Evolutionary conservation across 2,797 vertebrate genomes (phyloP).

Genomic region (Oreochromis grahami): DNA sequence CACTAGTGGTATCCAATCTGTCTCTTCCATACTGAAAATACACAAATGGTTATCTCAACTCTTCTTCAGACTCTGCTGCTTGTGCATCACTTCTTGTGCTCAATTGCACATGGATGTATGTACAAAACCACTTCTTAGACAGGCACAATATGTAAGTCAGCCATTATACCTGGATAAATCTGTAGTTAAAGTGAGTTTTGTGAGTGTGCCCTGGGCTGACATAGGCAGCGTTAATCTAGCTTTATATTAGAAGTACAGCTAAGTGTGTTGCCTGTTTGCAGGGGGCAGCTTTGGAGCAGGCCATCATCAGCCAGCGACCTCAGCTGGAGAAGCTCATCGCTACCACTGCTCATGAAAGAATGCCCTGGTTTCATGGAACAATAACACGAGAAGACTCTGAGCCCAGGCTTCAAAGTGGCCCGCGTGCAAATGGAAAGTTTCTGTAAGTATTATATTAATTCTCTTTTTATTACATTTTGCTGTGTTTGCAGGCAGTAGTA

Average conservation of each 20-base stretch:
- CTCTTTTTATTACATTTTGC: neutral
- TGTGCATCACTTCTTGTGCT: neutral
- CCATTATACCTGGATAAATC: neutral
- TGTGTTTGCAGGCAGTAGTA: neutral
- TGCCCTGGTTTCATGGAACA: constrained; percentile 95
- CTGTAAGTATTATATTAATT: constrained; percentile 79
- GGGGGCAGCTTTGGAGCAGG: constrained; percentile 92
- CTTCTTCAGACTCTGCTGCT: neutral
- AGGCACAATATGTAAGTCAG: neutral
- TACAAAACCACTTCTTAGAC: neutral
- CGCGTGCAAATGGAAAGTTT: constrained; percentile 86
- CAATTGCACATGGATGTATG: neutral
- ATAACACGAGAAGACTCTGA: constrained; percentile 88
- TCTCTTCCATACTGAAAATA: neutral
- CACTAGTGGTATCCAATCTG: neutral
- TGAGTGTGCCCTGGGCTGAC: neutral
- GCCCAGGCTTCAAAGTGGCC: constrained; percentile 76
- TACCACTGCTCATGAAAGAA: constrained; percentile 92
- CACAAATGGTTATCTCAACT: neutral
- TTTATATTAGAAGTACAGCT: neutral
- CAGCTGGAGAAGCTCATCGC: constrained; percentile 94
- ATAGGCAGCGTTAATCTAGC: neutral
- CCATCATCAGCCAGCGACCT: constrained; percentile 96
- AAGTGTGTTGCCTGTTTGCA: constrained; percentile 37
- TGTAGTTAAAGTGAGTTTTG: neutral